Conservation (phyloP, 2,888 invertebrate species). For the Agriopis leucophaearia region DNA sequence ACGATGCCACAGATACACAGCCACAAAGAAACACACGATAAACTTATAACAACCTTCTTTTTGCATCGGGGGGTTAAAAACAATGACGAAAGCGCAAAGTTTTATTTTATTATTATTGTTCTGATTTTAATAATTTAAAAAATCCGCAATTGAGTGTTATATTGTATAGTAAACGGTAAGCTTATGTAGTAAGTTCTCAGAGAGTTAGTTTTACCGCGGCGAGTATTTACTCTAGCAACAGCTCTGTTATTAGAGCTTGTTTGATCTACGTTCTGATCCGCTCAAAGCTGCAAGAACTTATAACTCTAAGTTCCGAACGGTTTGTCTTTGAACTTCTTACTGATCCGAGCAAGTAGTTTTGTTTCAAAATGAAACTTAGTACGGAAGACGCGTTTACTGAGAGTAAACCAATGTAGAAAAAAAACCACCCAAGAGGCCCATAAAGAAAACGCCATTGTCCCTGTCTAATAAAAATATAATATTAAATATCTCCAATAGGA, state of each 20-base stretch:
- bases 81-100: too few relatives aligned
- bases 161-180: neutral
- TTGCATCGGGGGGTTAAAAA: too few relatives aligned
- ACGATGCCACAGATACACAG: too few relatives aligned
- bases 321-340: neutral
- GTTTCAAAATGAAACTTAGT: neutral
- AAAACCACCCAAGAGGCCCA: slow-evolving; percentile 5
- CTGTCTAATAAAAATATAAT: neutral
- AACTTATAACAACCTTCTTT: too few relatives aligned
- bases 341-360: neutral
- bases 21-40: too few relatives aligned
- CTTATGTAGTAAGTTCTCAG: neutral
- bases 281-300: slow-evolving; percentile 6
- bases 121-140: neutral
- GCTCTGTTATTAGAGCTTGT: slow-evolving; percentile 16
- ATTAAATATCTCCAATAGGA: neutral
- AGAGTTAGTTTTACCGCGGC: slow-evolving; percentile 15
- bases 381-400: too few relatives aligned
- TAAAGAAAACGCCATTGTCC: neutral
- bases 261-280: slow-evolving; percentile 19
- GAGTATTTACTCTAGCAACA: slow-evolving; percentile 20
- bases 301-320: slow-evolving; percentile 2
- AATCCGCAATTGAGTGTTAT: neutral
- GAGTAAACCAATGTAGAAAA: too few relatives aligned
- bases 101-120: neutral